A percentile compares a stretch with the other conserved stretches of the same genome.
phyloP scores from a whole-genome alignment of 2,797 vertebrate genomes.

The Sebastes iracundus region DNA sequence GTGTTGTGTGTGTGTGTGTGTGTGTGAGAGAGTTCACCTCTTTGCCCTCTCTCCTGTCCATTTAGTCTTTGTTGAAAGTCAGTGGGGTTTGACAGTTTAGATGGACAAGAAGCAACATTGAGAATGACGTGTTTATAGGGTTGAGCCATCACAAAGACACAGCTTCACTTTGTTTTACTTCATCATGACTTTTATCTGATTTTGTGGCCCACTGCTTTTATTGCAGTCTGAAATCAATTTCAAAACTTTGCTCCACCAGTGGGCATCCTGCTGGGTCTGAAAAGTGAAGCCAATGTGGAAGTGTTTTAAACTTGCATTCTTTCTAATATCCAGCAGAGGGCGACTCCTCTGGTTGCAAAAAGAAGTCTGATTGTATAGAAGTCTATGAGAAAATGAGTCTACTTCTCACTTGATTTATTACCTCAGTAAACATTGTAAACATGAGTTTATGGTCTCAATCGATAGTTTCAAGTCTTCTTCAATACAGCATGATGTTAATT shows the following conservation, averaged over 20 bases:
- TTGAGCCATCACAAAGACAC: background rate
- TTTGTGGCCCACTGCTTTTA: background rate
- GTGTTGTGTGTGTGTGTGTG: background rate
- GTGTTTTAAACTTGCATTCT: too few species aligned
- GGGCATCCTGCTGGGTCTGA: too few species aligned
- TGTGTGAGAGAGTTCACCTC: conserved; percentile 9
- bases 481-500: too few species aligned
- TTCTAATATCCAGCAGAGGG: too few species aligned
- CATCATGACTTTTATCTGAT: background rate
- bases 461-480: too few species aligned
- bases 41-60: conserved; percentile 28
- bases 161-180: background rate
- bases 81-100: background rate
- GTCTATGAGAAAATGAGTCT: too few species aligned
- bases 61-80: conserved; percentile 36
- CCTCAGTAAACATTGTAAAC: too few species aligned
- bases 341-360: too few species aligned
- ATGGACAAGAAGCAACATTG: background rate
- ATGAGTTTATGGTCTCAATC: too few species aligned
- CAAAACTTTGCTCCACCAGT: background rate
- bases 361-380: too few species aligned
- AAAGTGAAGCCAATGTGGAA: too few species aligned
- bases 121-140: background rate
- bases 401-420: too few species aligned
- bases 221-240: background rate